These are phyloP conservation scores for Apeira syringaria DNA, from an alignment of 2,888 invertebrate genomes.

Conservation along the genomic window DNA sequence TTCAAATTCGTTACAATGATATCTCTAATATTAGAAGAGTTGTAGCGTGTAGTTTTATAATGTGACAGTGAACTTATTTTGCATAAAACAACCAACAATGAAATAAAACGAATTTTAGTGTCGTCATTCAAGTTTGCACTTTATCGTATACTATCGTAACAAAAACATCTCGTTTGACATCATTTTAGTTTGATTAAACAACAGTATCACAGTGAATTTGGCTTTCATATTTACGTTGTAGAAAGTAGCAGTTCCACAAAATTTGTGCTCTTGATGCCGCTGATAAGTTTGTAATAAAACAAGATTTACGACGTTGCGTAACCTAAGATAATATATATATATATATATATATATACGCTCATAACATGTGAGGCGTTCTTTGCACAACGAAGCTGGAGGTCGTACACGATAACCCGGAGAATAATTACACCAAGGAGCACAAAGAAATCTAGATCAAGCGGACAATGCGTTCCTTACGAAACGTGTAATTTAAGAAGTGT, in stretches of 20 bases:
- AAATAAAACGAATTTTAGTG: too few species aligned
- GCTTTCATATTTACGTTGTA: neutral
- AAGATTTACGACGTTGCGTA: conserved; percentile 22
- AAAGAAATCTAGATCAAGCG: conserved; percentile 74
- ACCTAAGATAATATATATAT: conserved; percentile 22
- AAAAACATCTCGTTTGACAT: too few species aligned
- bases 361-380: conserved; percentile 17
- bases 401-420: conserved; percentile 47
- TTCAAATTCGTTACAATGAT: too few species aligned
- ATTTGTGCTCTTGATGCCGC: conserved; percentile 4
- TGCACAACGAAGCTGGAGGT: conserved; percentile 39
- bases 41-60: too few species aligned
- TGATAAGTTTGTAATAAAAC: conserved; percentile 21
- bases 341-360: too few species aligned
- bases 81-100: too few species aligned
- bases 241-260: conserved; percentile 6
- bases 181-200: too few species aligned
- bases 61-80: too few species aligned
- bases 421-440: conserved; percentile 49
- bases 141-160: too few species aligned
- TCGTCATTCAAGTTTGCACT: too few species aligned
- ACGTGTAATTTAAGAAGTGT: conserved; percentile 67
- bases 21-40: too few species aligned
- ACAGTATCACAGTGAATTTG: too few species aligned
- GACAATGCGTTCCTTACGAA: conserved; percentile 75